Evolutionary conservation across 1,140 invertebrate genomes (phyloP).

Genomic region (Aradophagus sp.): DNA sequence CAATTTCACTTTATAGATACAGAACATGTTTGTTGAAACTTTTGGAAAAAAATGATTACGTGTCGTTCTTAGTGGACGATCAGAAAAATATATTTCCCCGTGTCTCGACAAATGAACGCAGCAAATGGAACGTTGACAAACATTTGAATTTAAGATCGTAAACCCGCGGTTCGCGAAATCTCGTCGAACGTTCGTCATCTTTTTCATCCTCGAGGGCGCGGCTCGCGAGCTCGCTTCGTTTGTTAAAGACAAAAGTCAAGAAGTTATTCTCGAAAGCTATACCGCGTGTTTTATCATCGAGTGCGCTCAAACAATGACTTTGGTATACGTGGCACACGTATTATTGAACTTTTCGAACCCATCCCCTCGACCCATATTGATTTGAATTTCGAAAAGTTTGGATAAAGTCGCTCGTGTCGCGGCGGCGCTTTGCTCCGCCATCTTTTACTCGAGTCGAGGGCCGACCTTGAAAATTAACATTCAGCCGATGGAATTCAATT

Average conservation of each 20-base stretch:
- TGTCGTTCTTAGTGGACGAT: too few relatives aligned
- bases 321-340: slow-evolving; percentile 40
- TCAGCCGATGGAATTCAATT: slow-evolving; percentile 12
- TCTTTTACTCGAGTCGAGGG: neutral
- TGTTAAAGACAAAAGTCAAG: slow-evolving; percentile 56
- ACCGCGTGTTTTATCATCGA: slow-evolving; percentile 48
- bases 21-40: too few relatives aligned
- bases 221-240: slow-evolving; percentile 39
- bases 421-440: slow-evolving; percentile 4
- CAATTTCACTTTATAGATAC: too few relatives aligned
- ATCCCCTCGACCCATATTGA: slow-evolving; percentile 51
- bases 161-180: slow-evolving; percentile 5
- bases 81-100: too few relatives aligned
- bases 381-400: slow-evolving; percentile 36
- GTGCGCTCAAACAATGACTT: slow-evolving; percentile 52
- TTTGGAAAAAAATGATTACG: too few relatives aligned
- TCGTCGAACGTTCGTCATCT: slow-evolving; percentile 33
- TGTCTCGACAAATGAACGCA: slow-evolving; percentile 3
- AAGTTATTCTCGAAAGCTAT: slow-evolving; percentile 53
- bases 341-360: slow-evolving; percentile 42
- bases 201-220: slow-evolving; percentile 27
- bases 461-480: slow-evolving; percentile 22
- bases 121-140: too few relatives aligned
- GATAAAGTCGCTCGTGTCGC: slow-evolving; percentile 16
- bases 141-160: too few relatives aligned